Base-by-base conservation (phyloP, 2,113 vertebrate species). In the Corydoras maculifer region DNA sequence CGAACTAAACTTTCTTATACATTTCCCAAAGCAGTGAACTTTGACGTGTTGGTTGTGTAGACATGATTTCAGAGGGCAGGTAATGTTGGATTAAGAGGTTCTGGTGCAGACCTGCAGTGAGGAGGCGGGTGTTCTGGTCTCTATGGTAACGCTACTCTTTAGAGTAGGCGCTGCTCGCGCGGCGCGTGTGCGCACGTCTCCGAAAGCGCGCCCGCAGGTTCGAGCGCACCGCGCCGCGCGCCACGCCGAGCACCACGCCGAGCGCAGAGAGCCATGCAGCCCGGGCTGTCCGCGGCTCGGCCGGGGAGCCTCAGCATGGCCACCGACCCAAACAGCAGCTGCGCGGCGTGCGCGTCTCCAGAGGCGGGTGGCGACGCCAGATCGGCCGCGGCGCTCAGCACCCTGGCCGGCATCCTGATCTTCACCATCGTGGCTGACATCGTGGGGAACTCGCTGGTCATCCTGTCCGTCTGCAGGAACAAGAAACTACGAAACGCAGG, bases 401-500 rank as follows among this genome's bases (percentile, higher is more conserved):
- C 86, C 81, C 89, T 90, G 82, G 88, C 90, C 81, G 86, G 83
- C 80, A 88, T 93, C 78, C 90, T 92, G 77, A 91, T 91, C 83
- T 85, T 92, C 84, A 92, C 91, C 82, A 91, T 90, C 70, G 87
- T 90, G 81, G 90, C 86, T 4, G 91, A 93, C 85, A 83, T 93
- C 54, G 77, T 93, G 74, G 91, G 92, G 51, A 92, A 93, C 70
- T 80, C 86, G 31, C 82, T 92, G 76, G 90, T 91, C 73, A 92
- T 93, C 69, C 77, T 91, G 57, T 90, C 91, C 14, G 92, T 93
- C 69, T 88, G 86, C 75, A 86, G 90, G 78, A 92, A 93, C 85
- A 92, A 89, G 69, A 93, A 92, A 77, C 91, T 92, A 32, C 86
- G 91, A 79, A 93, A 93, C 74, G 86, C 91, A 85, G 90, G 91